phyloP scores from a whole-genome alignment of 2,888 invertebrate genomes.

The Euspilapteryx auroguttella region DNA sequence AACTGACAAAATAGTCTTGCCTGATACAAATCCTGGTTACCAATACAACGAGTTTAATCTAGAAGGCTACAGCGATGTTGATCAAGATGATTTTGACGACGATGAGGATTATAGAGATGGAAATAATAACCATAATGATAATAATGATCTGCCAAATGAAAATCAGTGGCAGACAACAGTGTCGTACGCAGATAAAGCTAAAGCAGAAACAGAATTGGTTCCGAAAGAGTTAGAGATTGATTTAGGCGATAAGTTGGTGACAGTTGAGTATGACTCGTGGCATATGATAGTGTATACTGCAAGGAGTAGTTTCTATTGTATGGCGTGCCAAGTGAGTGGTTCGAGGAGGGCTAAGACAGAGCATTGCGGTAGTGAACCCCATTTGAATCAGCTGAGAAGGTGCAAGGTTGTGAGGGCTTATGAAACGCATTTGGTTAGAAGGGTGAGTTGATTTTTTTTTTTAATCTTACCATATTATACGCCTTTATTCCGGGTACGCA shows the following conservation, averaged over 20 bases:
- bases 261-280: constrained; percentile 15
- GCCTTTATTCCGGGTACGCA: too few relatives aligned
- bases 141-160: constrained; percentile 5
- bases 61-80: constrained; percentile 3
- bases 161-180: constrained; percentile 2
- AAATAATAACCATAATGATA: not conserved
- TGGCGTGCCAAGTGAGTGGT: constrained; percentile 12
- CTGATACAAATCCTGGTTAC: too few relatives aligned
- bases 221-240: constrained; percentile 13
- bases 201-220: constrained; percentile 4
- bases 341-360: constrained; percentile 7
- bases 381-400: constrained; percentile 10
- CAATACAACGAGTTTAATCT: constrained; percentile 3
- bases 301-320: constrained; percentile 14
- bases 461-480: too few relatives aligned
- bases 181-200: constrained; percentile 18
- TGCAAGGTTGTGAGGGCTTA: constrained; percentile 10
- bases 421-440: constrained; percentile 11
- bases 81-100: not conserved
- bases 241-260: constrained; percentile 11
- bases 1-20: too few relatives aligned
- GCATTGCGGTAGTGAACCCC: constrained; percentile 11
- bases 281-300: constrained; percentile 14
- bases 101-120: not conserved
- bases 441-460: too few relatives aligned